phyloP scores from a whole-genome alignment of 2,888 invertebrate genomes.

The Troides aeacus region DNA sequence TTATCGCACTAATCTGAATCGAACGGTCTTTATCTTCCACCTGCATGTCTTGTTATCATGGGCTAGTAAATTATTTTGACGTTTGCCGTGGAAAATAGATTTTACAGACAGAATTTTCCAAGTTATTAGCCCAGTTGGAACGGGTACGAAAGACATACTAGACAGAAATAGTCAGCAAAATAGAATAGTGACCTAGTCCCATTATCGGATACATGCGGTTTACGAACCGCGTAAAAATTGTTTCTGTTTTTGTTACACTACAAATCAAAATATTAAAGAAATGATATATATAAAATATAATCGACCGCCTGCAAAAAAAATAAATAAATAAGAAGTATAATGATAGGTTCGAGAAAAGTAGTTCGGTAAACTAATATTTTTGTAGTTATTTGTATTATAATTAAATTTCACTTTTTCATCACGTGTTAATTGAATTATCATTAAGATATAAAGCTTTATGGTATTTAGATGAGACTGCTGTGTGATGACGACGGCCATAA shows the following conservation, averaged over 20 bases:
- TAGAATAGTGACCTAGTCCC: constrained; percentile 35
- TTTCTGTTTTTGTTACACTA: background rate
- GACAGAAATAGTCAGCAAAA: constrained; percentile 45
- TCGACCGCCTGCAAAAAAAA: no score
- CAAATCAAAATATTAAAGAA: no score
- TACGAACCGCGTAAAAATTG: background rate
- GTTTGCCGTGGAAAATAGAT: constrained; percentile 49
- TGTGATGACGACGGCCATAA: background rate
- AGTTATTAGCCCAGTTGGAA: constrained; percentile 27
- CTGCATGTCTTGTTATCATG: constrained; percentile 54
- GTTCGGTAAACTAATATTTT: no score
- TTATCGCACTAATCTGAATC: constrained; percentile 63
- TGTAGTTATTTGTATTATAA: no score
- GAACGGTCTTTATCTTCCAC: constrained; percentile 57
- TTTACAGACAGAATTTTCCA: constrained; percentile 39
- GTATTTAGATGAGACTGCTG: background rate
- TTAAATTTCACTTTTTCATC: no score
- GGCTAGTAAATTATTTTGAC: constrained; percentile 63
- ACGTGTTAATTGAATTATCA: background rate
- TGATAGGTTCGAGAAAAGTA: no score
- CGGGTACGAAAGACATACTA: constrained; percentile 31
- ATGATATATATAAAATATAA: no score
- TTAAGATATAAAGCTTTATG: no score
- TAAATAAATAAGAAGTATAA: no score
- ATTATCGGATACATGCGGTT: constrained; percentile 32